Conservation (phyloP, 1,140 invertebrate species). For the Pachyrhynchus sulphureomaculatus region DNA sequence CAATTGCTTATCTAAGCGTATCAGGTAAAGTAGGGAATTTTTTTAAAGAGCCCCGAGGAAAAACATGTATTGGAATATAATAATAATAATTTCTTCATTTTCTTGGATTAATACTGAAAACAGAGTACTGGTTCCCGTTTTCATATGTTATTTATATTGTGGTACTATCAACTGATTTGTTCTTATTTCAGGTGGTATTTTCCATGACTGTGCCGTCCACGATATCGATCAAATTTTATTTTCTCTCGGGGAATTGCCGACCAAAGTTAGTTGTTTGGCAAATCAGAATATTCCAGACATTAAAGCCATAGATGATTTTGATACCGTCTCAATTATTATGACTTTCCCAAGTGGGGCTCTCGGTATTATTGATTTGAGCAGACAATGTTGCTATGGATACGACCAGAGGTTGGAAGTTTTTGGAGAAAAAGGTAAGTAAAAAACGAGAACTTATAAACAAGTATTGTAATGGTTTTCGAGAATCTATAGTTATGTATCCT, state of each 20-base stretch:
- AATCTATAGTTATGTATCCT: too few relatives aligned
- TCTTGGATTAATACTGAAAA: too few relatives aligned
- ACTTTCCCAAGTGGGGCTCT: conserved; percentile 66
- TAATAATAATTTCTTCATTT: too few relatives aligned
- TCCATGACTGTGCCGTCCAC: conserved; percentile 72
- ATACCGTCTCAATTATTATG: conserved; percentile 64
- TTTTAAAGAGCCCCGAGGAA: not conserved
- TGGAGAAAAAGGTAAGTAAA: conserved; percentile 12
- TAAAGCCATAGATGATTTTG: conserved; percentile 61
- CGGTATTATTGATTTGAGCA: conserved; percentile 64
- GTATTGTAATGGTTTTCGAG: too few relatives aligned
- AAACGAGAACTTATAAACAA: too few relatives aligned
- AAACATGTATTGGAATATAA: too few relatives aligned
- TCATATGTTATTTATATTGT: too few relatives aligned
- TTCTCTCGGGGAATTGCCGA: conserved; percentile 63
- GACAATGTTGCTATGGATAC: conserved; percentile 66
- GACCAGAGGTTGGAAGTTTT: conserved; percentile 67
- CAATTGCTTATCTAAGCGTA: conserved; percentile 60
- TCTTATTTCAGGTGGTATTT: conserved; percentile 65
- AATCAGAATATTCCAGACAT: conserved; percentile 62
- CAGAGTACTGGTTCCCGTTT: too few relatives aligned
- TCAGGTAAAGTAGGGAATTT: conserved; percentile 54
- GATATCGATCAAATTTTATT: conserved; percentile 67
- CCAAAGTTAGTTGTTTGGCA: conserved; percentile 57
- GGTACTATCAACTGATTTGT: too few relatives aligned